Evolutionary conservation across 2,113 vertebrate genomes (phyloP), one percentile per base, ranked within the genome.

Genomic region (Podocnemis expansa): DNA sequence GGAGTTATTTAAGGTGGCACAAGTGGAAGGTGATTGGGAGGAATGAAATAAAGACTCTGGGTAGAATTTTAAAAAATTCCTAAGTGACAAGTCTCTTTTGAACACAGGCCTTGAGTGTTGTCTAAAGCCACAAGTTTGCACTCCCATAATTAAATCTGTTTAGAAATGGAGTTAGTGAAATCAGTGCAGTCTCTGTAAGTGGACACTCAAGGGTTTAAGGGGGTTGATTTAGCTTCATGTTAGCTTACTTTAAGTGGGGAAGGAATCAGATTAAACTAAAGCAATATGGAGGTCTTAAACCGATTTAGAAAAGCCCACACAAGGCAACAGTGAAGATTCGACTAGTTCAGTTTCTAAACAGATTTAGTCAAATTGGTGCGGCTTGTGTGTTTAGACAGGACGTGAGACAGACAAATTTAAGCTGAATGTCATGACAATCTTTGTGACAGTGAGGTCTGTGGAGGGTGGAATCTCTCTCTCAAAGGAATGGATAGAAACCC

Each of bases 301-400:
- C 45, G 73, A 29, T 76, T 45, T 45, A 16, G 25, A 43, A 25
- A 45, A 3, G 24, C 24, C 41, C 38, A 76, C 73, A 76, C 24
- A 76, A 29, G 25, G 22, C 6, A 76, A 24, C 41, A 43, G 73
- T 14, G 73, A 24, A 9, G 12, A 45, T 25, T 45, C 25, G 25
- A 45, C 43, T 76, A 45, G 29, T 27, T 76, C 38, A 25, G 25
- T 43, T 76, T 89, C 93, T 94, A 85, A 90, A 90, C 93, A 6
- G 82, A 89, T 96, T 96, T 82, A 96, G 82, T 94, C 90, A 94
- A 95, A 95, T 54, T 90, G 84, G 73, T 89, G 82, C 27, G 0
- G 78, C 84, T 95, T 95, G 95, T 58, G 27, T 90, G 90, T 49
- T 78, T 85, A 47, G 27, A 80, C 87, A 91, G 95, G 10, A 45